A percentile compares a stretch with the other conserved stretches of the same genome.
Conservation (phyloP, 1,140 invertebrate genomes). For the Drosophila nigromelanica region DNA sequence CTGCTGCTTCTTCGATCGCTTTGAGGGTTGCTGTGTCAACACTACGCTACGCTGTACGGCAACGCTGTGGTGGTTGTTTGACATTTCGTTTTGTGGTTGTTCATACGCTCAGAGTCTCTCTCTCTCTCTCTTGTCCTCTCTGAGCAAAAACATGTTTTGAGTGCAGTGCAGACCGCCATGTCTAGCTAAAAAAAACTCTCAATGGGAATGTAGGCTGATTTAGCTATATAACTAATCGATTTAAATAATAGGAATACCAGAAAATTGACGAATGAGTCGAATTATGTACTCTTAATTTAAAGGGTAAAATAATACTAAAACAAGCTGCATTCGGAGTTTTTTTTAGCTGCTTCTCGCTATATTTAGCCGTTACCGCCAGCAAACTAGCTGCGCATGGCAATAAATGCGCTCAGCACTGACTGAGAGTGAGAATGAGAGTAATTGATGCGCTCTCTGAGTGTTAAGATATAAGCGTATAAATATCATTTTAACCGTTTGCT, state of each 20-base stretch:
- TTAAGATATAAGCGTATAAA: slow-evolving; percentile 22
- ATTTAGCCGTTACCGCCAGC: background rate
- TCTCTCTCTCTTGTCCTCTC: background rate
- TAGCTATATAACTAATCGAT: background rate
- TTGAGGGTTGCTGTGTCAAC: slow-evolving; percentile 57
- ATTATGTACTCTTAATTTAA: too few relatives aligned
- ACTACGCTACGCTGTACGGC: slow-evolving; percentile 38
- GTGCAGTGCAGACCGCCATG: slow-evolving; percentile 4
- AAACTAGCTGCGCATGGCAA: background rate
- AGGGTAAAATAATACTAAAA: too few relatives aligned
- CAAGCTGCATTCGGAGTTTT: background rate
- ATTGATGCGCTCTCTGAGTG: slow-evolving; percentile 16
- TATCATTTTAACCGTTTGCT: slow-evolving; percentile 42
- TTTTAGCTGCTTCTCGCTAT: background rate
- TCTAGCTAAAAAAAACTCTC: background rate
- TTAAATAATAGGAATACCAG: too few relatives aligned
- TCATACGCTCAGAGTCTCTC: slow-evolving; percentile 15
- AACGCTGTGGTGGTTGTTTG: slow-evolving; percentile 72
- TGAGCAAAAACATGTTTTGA: slow-evolving; percentile 14
- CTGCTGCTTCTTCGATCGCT: slow-evolving; percentile 43
- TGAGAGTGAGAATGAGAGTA: slow-evolving; percentile 6
- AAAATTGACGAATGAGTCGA: too few relatives aligned
- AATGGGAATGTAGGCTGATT: background rate
- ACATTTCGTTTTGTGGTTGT: slow-evolving; percentile 65
- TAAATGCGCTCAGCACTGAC: slow-evolving; percentile 4